A percentile compares a stretch with the other conserved stretches of the same genome.
Evolutionary conservation across 2,113 vertebrate species (phyloP).

Genomic region (Pterocles gutturalis): DNA sequence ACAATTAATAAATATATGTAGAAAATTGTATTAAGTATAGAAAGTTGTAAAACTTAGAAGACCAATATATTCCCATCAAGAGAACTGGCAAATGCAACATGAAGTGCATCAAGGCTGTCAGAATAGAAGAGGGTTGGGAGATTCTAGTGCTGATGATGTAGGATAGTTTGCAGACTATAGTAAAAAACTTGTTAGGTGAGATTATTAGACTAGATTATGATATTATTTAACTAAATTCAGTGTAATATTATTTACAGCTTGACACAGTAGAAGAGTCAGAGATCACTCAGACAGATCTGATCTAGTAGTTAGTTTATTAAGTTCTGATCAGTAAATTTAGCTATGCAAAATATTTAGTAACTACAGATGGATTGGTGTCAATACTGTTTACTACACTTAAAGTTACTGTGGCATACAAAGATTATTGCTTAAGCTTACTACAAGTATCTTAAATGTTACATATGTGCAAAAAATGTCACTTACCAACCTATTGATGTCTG

Average conservation of each 20-base stretch:
- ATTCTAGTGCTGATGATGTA: neutral
- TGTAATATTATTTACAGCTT: neutral
- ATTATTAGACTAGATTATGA: neutral
- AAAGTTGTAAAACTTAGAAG: neutral
- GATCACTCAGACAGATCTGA: no score
- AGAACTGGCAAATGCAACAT: neutral
- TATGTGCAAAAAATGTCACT: no score
- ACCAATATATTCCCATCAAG: neutral
- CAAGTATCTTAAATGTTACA: no score
- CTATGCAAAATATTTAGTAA: no score
- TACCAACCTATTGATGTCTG: no score
- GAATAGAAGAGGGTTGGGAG: neutral
- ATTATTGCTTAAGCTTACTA: no score
- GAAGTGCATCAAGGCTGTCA: neutral
- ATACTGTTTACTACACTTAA: no score
- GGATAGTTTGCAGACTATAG: neutral
- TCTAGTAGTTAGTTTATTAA: no score
- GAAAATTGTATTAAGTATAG: neutral
- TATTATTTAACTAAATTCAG: neutral
- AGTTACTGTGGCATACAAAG: no score
- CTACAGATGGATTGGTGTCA: no score
- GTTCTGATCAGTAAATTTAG: no score
- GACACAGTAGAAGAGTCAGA: no score
- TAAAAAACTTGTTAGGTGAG: neutral
- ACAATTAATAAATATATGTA: neutral